Evolutionary conservation across 2,797 vertebrate genomes (phyloP), one percentile per base, ranked within the genome.

Genomic region (Orientallactaga sibirica): DNA sequence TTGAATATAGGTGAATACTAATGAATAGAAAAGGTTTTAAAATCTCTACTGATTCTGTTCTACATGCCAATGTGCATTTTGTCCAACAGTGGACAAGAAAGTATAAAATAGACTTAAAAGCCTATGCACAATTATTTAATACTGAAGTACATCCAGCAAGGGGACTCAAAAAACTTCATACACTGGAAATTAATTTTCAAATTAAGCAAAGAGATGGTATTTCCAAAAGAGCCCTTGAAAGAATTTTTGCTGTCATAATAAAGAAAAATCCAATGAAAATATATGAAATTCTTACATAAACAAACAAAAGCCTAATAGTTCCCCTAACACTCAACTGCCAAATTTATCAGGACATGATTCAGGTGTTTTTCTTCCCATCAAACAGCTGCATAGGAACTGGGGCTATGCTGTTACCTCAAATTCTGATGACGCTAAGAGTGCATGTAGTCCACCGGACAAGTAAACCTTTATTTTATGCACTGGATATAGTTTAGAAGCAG

Each of bases 171-270:
- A 88, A 75, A 86, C 14, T 0, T 7, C 19, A 25, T 43, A 78
- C 18, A 19, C 64, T 48, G 48, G 48, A 48, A 48, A 48, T 48
- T 48, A 48, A 95, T 95, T 93, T 92, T 43, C 73, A 96, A 96
- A 96, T 94, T 91, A 95, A 96, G 93, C 78, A 61, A 86, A 94
- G 93, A 95, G 64, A 91, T 85, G 86, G 33, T 67, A 92, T 95
- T 97, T 95, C 67, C 68, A 84, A 86, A 95, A 88, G 67, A 94
- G 15, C 4, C 71, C n/a, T 81, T 94, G 70, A 52, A 95, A 81
- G 86, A 91, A 66, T 92, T 94, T 94, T 83, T 84, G 20, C 62
- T 74, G 9, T 93, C 83, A 73, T 76, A 95, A 80, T 77, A 93
- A 92, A 85, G 91, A 70, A 92, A 94, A 76, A 92, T 67, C 24